Conservation (phyloP, 1,140 invertebrate species). For the Acromyrmex heyeri region DNA sequence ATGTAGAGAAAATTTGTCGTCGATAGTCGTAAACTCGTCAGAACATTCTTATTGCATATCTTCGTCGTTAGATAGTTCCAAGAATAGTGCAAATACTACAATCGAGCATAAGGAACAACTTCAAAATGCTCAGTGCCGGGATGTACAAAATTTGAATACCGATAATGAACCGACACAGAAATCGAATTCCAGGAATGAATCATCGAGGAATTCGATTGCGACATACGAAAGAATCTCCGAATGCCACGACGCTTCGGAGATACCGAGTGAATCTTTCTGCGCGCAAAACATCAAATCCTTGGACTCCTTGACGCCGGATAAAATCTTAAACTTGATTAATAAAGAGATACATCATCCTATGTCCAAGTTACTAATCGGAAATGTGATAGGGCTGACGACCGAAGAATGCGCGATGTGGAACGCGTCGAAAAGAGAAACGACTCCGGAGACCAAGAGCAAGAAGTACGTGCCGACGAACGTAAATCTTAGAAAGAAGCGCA, state of each 20-base stretch:
- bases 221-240: constrained; percentile 24
- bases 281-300: constrained; percentile 62
- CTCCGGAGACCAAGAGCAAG: constrained; percentile 13
- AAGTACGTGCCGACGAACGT: not conserved
- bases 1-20: not conserved
- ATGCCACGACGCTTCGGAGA: constrained; percentile 17
- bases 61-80: not conserved
- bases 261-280: not conserved
- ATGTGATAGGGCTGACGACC: constrained; percentile 81
- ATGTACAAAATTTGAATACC: not conserved
- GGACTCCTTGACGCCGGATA: constrained; percentile 80
- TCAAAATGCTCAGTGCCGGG: not conserved
- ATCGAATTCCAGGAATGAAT: not conserved
- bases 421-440: not conserved
- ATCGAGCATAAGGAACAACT: not conserved
- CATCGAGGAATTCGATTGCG: not conserved
- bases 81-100: not conserved
- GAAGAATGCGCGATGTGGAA: constrained; percentile 73
- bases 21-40: not conserved
- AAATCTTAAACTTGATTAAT: constrained; percentile 81
- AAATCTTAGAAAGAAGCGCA: constrained; percentile 12
- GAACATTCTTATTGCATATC: not conserved
- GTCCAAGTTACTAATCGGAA: constrained; percentile 83
- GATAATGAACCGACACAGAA: not conserved
- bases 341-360: constrained; percentile 82